These are phyloP conservation scores for Cyclopterus lumpus DNA, from an alignment of 2,797 vertebrate genomes.

Conservation along the genomic window DNA sequence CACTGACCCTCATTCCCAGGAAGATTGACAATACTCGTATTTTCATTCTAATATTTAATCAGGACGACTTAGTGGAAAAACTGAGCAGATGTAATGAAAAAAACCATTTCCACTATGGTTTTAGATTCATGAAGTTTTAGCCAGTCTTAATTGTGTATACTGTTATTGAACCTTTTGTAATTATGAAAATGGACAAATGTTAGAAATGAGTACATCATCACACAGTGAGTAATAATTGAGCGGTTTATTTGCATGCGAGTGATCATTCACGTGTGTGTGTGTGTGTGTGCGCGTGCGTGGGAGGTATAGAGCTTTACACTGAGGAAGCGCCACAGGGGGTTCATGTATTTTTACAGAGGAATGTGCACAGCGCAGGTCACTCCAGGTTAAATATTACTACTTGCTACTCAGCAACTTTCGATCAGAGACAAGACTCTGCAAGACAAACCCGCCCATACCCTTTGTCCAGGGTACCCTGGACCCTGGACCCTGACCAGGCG, in stretches of 20 bases:
- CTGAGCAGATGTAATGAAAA: neutral
- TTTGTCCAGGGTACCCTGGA: no score
- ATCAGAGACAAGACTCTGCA: neutral
- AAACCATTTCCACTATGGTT: neutral
- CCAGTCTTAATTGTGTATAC: neutral
- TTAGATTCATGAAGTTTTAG: neutral
- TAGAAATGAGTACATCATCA: neutral
- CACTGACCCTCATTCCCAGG: neutral
- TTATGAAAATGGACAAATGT: neutral
- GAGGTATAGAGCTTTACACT: neutral
- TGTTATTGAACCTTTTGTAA: neutral
- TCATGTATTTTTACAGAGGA: neutral
- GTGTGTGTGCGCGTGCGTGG: no score
- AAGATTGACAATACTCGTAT: neutral
- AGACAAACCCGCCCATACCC: no score
- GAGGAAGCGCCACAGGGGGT: neutral
- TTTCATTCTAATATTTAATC: neutral
- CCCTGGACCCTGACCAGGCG: no score
- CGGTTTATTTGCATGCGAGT: neutral
- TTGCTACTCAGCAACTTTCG: neutral
- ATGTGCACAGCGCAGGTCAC: no score
- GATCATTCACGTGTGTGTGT: neutral
- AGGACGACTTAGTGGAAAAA: neutral
- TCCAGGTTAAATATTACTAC: neutral
- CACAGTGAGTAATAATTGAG: neutral